phyloP scores from a whole-genome alignment of 2,797 vertebrate genomes.

The Spondyliosoma cantharus region DNA sequence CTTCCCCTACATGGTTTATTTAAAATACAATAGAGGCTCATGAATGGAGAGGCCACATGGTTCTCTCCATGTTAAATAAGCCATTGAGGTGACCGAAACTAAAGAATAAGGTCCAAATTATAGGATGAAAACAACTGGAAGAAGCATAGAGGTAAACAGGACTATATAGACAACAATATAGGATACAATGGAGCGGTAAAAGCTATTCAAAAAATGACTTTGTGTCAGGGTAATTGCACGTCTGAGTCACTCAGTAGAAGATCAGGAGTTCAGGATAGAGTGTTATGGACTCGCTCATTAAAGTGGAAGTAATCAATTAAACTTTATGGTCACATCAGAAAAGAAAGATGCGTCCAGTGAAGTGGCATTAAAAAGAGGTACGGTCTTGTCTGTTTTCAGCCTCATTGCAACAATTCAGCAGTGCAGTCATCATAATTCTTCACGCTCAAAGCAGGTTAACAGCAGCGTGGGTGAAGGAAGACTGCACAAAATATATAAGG shows the following conservation, averaged over 20 bases:
- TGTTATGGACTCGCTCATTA: background rate
- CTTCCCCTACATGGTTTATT: constrained; percentile 12
- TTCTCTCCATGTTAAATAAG: background rate
- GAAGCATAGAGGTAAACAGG: background rate
- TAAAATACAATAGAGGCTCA: background rate
- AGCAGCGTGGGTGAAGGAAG: background rate
- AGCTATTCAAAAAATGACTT: background rate
- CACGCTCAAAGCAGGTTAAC: background rate
- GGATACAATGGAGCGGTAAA: background rate
- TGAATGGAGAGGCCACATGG: background rate
- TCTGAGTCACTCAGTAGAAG: background rate
- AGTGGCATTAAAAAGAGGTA: constrained; percentile 10
- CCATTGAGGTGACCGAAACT: background rate
- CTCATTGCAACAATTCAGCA: constrained; percentile 3
- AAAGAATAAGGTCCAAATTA: background rate
- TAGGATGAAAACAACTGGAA: background rate
- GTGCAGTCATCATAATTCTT: background rate
- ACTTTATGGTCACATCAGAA: constrained; percentile 1
- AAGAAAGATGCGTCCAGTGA: constrained; percentile 1
- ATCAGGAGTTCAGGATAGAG: background rate
- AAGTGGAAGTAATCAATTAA: background rate
- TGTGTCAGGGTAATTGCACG: background rate
- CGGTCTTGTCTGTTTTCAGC: background rate
- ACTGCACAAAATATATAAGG: background rate
- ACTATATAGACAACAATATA: background rate